Evolutionary conservation across 2,888 invertebrate species (phyloP).

Genomic region (Hetaerina titia): DNA sequence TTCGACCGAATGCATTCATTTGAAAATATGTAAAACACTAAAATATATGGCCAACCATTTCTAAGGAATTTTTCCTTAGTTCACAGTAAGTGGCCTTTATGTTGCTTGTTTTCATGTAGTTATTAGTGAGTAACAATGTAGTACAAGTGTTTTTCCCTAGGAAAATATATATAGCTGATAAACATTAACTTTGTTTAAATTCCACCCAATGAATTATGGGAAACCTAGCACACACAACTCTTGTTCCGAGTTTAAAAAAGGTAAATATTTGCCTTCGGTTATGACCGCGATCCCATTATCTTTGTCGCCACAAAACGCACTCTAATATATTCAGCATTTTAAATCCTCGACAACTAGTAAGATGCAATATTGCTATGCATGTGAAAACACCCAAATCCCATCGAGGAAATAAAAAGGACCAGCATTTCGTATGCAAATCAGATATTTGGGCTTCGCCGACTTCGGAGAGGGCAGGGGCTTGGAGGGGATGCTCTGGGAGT

Average conservation of each 20-base stretch:
- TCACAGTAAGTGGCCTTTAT: too few species aligned
- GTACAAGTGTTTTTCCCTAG: too few species aligned
- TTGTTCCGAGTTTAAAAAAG: background rate
- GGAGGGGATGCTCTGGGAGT: background rate
- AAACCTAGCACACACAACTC: background rate
- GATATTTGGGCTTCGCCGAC: conserved; percentile 27
- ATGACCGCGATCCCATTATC: conserved; percentile 24
- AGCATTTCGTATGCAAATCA: conserved; percentile 60
- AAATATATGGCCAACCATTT: too few species aligned
- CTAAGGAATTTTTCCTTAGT: too few species aligned
- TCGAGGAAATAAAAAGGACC: conserved; percentile 27
- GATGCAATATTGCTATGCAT: conserved; percentile 47
- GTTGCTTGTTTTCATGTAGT: too few species aligned
- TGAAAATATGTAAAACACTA: too few species aligned
- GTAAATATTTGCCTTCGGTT: background rate
- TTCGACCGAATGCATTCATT: too few species aligned
- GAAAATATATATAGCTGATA: too few species aligned
- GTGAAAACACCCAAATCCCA: conserved; percentile 5
- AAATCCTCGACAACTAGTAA: conserved; percentile 23
- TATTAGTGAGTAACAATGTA: too few species aligned
- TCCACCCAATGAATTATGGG: background rate
- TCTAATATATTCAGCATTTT: conserved; percentile 29
- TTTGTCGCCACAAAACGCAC: conserved; percentile 30
- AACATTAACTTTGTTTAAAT: too few species aligned
- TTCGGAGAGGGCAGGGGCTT: conserved; percentile 1